A percentile compares a stretch with the other conserved stretches of the same genome.
Evolutionary conservation across 2,797 vertebrate genomes (phyloP).

Genomic region (Acanthornis magna): DNA sequence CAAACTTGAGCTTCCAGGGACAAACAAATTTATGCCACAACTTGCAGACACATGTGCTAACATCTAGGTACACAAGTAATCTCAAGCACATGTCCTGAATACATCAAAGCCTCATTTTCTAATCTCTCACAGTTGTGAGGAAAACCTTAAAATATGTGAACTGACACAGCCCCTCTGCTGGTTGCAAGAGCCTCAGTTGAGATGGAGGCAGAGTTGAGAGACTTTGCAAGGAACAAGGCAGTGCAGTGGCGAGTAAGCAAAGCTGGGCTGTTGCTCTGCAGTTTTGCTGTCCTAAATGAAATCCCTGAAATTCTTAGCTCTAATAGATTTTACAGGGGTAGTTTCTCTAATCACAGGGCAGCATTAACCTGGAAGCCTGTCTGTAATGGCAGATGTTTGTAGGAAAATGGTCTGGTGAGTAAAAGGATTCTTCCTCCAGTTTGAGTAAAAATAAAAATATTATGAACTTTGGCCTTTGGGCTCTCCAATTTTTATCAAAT

Average conservation of each 20-base stretch:
- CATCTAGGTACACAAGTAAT: slow-evolving; percentile 22
- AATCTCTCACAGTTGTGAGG: slow-evolving; percentile 5
- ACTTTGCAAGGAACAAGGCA: neutral
- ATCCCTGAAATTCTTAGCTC: neutral
- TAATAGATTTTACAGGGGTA: neutral
- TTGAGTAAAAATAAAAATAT: neutral
- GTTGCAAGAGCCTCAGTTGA: neutral
- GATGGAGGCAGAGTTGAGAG: neutral
- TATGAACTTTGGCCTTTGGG: neutral
- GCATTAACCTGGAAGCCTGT: neutral
- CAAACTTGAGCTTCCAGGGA: neutral
- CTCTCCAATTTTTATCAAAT: neutral
- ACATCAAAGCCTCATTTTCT: slow-evolving; percentile 36
- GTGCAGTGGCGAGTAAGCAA: neutral
- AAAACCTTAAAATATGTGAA: slow-evolving; percentile 24
- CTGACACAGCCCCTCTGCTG: neutral
- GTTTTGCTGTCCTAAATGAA: neutral
- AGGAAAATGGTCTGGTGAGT: neutral
- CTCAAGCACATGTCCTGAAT: slow-evolving; percentile 13
- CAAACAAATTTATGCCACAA: slow-evolving; percentile 10
- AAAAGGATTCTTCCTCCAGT: neutral
- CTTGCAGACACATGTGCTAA: slow-evolving; percentile 7
- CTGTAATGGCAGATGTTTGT: neutral
- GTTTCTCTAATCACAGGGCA: neutral
- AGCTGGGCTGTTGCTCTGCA: neutral